Percentiles rank a stretch among this genome's conserved stretches.
These are phyloP conservation scores for Muricea muricata DNA, from an alignment of 92 coral and sea anemone species.

Conservation along the genomic window DNA sequence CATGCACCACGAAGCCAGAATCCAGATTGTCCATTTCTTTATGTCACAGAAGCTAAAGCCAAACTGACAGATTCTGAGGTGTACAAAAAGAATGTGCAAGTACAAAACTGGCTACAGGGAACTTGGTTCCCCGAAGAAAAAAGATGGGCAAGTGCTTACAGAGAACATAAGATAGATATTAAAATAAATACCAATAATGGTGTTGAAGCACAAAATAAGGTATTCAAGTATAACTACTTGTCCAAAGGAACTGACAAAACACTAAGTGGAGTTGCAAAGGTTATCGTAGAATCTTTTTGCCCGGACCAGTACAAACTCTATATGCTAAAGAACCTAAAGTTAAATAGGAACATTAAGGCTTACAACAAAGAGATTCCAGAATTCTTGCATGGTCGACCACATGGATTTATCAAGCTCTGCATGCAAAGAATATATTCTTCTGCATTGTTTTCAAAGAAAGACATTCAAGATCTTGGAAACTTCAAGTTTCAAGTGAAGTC, in stretches of 20 bases:
- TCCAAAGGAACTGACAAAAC: constrained; percentile 46
- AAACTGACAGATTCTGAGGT: constrained; percentile 12
- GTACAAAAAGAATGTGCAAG: constrained; percentile 24
- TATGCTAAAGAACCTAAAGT: constrained; percentile 34
- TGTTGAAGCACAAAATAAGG: constrained; percentile 18
- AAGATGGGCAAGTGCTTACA: constrained; percentile 12
- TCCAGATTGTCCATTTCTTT: constrained; percentile 3
- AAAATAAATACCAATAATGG: constrained; percentile 10
- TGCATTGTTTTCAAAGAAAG: constrained; percentile 14
- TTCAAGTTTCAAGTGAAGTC: constrained; percentile 37
- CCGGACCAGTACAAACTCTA: constrained; percentile 48
- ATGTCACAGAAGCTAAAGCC: constrained; percentile 26
- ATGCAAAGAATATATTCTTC: constrained; percentile 30
- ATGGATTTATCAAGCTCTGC: constrained; percentile 37
- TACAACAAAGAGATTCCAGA: constrained; percentile 48
- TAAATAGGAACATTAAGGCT: constrained; percentile 19
- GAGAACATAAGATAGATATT: constrained; percentile 3
- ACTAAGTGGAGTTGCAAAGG: constrained; percentile 37
- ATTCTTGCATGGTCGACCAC: constrained; percentile 42
- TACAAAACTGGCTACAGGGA: constrained; percentile 7
- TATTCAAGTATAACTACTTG: constrained; percentile 48
- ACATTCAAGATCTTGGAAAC: constrained; percentile 26
- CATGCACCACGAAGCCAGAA: constrained; percentile 24
- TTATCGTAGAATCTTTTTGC: constrained; percentile 30
- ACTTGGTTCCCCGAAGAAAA: constrained; percentile 25